Evolutionary conservation across 2,888 invertebrate species (phyloP).

Genomic region (Dicranocentrus wangi): DNA sequence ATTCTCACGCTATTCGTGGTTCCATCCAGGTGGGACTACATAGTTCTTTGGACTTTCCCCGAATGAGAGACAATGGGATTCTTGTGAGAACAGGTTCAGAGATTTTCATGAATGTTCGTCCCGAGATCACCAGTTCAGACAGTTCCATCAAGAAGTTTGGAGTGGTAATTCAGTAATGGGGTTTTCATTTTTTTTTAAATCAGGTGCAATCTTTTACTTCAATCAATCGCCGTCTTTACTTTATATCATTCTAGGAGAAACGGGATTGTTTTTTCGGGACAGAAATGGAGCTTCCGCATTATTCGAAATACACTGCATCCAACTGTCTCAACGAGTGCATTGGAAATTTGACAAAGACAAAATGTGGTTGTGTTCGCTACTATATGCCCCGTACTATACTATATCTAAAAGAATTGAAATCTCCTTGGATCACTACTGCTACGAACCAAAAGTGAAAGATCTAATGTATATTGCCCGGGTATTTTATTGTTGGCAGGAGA

Average conservation of each 20-base stretch:
- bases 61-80: conserved; percentile 61
- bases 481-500: no score
- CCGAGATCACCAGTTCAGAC: conserved; percentile 62
- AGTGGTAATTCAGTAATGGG: conserved; percentile 9
- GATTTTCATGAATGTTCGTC: conserved; percentile 46
- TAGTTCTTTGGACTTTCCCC: conserved; percentile 37
- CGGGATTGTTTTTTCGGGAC: conserved; percentile 67
- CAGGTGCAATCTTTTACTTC: no score
- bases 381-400: conserved; percentile 68
- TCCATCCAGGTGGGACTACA: conserved; percentile 12
- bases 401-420: no score
- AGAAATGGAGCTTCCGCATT: conserved; percentile 60
- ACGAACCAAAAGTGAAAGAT: no score
- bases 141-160: conserved; percentile 16
- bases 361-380: conserved; percentile 64
- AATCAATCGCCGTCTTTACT: no score
- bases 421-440: no score
- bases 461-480: no score
- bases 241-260: conserved; percentile 35
- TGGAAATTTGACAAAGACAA: conserved; percentile 48
- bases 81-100: conserved; percentile 46
- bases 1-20: no score
- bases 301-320: conserved; percentile 64
- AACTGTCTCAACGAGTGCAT: conserved; percentile 71
- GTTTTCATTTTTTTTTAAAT: no score